Evolutionary conservation across 2,113 vertebrate genomes (phyloP).

Genomic region (Arizona elegans): DNA sequence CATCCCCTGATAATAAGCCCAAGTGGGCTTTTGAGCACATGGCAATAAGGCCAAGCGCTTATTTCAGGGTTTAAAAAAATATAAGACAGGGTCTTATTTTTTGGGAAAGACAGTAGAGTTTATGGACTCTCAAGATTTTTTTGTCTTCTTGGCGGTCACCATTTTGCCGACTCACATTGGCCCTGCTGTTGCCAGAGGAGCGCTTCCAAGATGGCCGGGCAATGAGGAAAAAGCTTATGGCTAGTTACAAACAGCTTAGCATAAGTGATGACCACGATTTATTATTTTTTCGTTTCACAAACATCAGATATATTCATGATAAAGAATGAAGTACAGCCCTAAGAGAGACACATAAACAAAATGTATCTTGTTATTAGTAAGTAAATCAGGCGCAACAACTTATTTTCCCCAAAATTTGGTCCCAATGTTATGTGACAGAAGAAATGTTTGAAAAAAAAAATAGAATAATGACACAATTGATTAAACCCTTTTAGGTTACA

Average conservation of each 20-base stretch:
- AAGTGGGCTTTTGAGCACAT: too few relatives aligned
- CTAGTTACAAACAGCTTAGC: background rate
- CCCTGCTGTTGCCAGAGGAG: constrained; percentile 59
- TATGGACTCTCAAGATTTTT: too few relatives aligned
- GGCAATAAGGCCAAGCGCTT: too few relatives aligned
- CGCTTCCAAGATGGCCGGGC: constrained; percentile 85
- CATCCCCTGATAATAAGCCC: too few relatives aligned
- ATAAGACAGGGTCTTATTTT: too few relatives aligned
- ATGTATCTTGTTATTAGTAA: background rate
- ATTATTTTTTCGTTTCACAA: background rate
- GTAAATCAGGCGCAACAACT: background rate
- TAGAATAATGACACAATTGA: background rate
- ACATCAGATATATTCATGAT: background rate
- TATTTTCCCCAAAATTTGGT: background rate
- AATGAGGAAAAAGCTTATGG: constrained; percentile 70
- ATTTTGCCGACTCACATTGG: constrained; percentile 75
- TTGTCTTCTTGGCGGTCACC: constrained; percentile 96
- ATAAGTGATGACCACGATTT: background rate
- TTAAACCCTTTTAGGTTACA: background rate
- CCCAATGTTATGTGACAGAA: background rate
- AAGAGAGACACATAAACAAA: background rate
- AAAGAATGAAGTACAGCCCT: background rate
- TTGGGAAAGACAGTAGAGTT: too few relatives aligned
- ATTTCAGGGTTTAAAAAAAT: too few relatives aligned
- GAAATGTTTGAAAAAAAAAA: background rate